These are phyloP conservation scores for Pantherophis alleghaniensis DNA, from an alignment of 2,797 vertebrate genomes.

Conservation along the genomic window DNA sequence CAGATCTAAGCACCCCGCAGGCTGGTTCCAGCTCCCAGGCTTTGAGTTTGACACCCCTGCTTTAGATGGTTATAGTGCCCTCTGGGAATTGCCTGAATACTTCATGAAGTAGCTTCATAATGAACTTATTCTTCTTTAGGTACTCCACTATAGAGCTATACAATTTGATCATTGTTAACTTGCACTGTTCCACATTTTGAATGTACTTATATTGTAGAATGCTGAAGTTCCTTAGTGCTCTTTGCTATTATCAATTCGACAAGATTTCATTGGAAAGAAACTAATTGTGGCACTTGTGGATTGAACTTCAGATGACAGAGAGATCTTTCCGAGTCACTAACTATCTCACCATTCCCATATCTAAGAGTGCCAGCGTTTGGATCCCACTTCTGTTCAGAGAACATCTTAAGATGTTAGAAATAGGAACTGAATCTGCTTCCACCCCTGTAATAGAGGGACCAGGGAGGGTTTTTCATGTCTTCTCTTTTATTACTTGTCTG, in stretches of 20 bases:
- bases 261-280: background rate
- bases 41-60: no score
- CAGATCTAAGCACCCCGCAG: no score
- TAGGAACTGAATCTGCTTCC: background rate
- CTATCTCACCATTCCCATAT: no score
- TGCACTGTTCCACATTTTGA: background rate
- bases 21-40: no score
- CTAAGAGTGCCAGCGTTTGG: background rate
- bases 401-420: background rate
- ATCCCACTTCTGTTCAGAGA: background rate
- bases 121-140: background rate
- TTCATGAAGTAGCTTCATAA: background rate
- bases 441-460: background rate
- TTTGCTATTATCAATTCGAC: background rate
- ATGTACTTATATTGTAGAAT: background rate
- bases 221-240: background rate
- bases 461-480: background rate
- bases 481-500: background rate
- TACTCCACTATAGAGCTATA: background rate
- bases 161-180: slow-evolving; percentile 8
- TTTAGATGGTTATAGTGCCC: background rate
- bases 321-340: background rate
- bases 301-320: background rate
- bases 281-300: background rate
- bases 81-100: background rate